Percentiles rank a stretch among this genome's conserved stretches.
These are phyloP conservation scores for Laothoe populi DNA, from an alignment of 2,888 invertebrate species.

Conservation along the genomic window DNA sequence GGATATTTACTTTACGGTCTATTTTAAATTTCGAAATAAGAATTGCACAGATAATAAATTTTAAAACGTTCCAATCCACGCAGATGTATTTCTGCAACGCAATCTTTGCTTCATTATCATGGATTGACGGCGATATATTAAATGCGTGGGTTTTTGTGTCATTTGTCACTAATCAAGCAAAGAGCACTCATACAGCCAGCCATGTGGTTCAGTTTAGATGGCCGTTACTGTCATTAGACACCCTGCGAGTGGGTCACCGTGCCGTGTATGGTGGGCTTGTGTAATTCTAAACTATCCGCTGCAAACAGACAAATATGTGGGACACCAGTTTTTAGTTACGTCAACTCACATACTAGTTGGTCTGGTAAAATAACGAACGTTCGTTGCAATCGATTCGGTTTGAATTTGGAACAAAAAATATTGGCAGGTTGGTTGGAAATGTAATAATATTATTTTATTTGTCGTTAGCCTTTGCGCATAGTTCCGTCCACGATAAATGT, in stretches of 20 bases:
- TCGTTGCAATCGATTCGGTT: not conserved
- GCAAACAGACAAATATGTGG: conserved; percentile 26
- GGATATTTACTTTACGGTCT: too few relatives aligned
- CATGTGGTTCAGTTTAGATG: conserved; percentile 43
- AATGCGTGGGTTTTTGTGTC: not conserved
- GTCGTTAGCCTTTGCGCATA: too few relatives aligned
- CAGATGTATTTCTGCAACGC: not conserved
- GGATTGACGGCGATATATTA: not conserved
- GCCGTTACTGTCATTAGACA: conserved; percentile 28
- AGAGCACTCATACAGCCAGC: conserved; percentile 37
- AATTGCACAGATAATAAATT: not conserved
- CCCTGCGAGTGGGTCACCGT: conserved; percentile 33
- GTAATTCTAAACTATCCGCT: conserved; percentile 32
- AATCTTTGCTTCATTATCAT: not conserved
- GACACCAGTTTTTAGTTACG: conserved; percentile 22
- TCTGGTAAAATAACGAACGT: conserved; percentile 27
- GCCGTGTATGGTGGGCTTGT: conserved; percentile 40
- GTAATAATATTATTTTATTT: not conserved
- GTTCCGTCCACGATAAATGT: too few relatives aligned
- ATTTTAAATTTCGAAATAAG: too few relatives aligned
- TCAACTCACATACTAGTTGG: not conserved
- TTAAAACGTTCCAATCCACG: not conserved
- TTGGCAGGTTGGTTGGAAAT: too few relatives aligned
- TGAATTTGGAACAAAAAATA: conserved; percentile 8
- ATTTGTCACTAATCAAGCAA: conserved; percentile 31